Conservation (phyloP, 2,113 vertebrate genomes). For the Perca schrenkii region DNA sequence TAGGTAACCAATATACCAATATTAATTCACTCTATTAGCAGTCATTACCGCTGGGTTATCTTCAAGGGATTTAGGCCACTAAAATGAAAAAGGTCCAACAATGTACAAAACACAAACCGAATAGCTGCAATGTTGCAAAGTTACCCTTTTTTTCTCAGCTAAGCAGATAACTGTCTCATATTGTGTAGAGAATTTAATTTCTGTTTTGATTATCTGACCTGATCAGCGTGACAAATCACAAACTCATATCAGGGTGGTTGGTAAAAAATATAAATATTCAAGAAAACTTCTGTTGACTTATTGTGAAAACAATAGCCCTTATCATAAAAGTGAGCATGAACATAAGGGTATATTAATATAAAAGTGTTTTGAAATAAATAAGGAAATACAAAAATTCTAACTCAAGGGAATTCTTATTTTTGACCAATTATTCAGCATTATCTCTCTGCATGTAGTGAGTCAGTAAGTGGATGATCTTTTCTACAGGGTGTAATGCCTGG, state of each 20-base stretch:
- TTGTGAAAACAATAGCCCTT: constrained; percentile 29
- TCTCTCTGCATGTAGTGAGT: background rate
- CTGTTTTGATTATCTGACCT: constrained; percentile 2
- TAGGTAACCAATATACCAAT: background rate
- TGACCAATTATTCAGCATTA: background rate
- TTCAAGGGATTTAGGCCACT: constrained; percentile 12
- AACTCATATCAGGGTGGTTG: background rate
- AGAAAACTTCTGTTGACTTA: constrained; percentile 30
- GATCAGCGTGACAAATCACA: background rate
- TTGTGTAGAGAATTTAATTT: background rate
- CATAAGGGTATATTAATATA: constrained; percentile 28
- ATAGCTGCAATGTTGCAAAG: background rate
- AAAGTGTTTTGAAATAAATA: constrained; percentile 65
- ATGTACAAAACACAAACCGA: background rate
- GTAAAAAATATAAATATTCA: constrained; percentile 20
- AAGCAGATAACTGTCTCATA: background rate
- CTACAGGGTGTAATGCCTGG: constrained; percentile 18
- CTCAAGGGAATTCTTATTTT: background rate
- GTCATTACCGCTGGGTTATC: background rate
- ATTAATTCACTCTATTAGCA: background rate
- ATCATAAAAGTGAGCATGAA: constrained; percentile 36
- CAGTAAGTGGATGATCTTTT: background rate
- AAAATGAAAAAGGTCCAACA: constrained; percentile 3
- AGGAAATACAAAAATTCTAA: constrained; percentile 45
- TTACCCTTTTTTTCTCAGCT: background rate